Evolutionary conservation across 2,888 invertebrate genomes (phyloP), one percentile per base, ranked within the genome.

Genomic region (Rhagium mordax): DNA sequence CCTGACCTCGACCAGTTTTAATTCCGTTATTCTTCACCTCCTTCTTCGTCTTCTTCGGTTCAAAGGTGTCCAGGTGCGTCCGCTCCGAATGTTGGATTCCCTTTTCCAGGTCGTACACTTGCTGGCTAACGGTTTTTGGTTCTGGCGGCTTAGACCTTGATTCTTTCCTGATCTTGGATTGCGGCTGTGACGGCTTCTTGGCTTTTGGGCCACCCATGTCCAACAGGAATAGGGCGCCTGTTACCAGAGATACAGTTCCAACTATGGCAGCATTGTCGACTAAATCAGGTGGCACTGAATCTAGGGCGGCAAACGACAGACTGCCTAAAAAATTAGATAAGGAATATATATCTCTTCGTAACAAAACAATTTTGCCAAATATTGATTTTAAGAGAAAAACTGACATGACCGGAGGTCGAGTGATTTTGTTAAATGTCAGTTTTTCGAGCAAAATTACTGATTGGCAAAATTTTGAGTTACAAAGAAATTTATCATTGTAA

Each of bases 241-340:
- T 93, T 1, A 92, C 80, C 20, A 94, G 87, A 1, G 94, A 92
- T 13, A 94, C 86, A 1, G 91, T 89, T 2, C 94, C 94, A 16
- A 94, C 89, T 13, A 94, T 91, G 0, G 93, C 92, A 0, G 94
- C 94, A 85, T 94, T 94, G 81, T 93, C 93, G 24, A 93, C 87
- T 79, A 94, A 87, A 71, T 91, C 90, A 10, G 89, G 88, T 0
- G 94, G 94, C 2, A 94, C 91, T 15, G 92, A 93, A 82, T 94
- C 94, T 81, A 94, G 87, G 3, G 94, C 92, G 2, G 93, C 93
- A 72, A 94, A 89, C 74, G 92, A 92, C 80, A 94, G 88, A 78
- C 92, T 92, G 82, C 94, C 93, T 92, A 84, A 21, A 82, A 82
- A 16, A 60, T 55, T 24, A 57, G 13, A 27, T 5, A 16, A n/a